Evolutionary conservation across 2,797 vertebrate genomes (phyloP), one percentile per base, ranked within the genome.

Genomic region (Danio jaintianensis): DNA sequence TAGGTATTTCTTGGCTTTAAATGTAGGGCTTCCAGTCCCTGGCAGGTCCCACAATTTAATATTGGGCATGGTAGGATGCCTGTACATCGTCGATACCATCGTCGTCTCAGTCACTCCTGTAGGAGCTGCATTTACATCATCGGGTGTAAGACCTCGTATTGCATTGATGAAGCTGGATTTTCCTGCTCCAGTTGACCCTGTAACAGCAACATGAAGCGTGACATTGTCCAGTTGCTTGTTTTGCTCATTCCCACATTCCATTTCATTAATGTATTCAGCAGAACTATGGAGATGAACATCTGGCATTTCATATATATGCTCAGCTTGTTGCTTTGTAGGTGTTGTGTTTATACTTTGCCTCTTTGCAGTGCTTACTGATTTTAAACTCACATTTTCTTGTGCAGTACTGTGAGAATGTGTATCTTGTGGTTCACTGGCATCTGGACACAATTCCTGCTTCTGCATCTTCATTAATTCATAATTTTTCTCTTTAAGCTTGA

Each of bases 1-100:
- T n/a, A 90, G 43, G 5, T 90, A 89, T 4, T 50, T 74, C 47
- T 83, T 83, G 0, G 75, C 74, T 36, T 55, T 47, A 8, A 88
- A 85, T 50, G 84, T 85, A 5, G 66, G 50, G 5, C 74, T 52
- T 1, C 82, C 87, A 18, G 87, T 85, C 3, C 88, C 87, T 0
- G 88, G 84, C 48, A 87, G 70, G 38, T 91, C 90, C 84, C 88
- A 87, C 4, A 91, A n/a, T 9, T 11, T 81, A 13, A 84, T 58
- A 4, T 68, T 78, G 16, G 82, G 71, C 61, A 81, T 78, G 64
- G 72, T 85, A 66, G 82, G 86, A 77, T 85, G 84, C 20, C n/a
- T 2, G 43, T 85, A 87, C 67, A 59, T 1, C 1, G 5, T 78
- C 42, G 68, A 22, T 16, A 9, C 36, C 42, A 63, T 75, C 8